Conservation (phyloP, 2,113 vertebrate genomes). For the Malurus cyaneus region DNA sequence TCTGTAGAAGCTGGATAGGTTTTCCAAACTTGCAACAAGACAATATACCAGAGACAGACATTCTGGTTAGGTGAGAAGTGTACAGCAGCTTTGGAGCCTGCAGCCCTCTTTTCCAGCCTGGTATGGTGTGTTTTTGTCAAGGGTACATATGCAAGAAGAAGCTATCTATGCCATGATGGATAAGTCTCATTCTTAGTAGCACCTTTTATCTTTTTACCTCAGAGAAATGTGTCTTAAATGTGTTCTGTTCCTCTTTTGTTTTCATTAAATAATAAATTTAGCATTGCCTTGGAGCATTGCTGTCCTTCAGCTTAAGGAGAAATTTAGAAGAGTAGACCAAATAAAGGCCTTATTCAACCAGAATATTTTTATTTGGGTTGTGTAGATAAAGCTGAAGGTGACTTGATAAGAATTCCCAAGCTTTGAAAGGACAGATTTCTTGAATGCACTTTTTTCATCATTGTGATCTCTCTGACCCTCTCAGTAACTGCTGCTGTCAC, state of each 20-base stretch:
- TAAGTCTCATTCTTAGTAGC: background rate
- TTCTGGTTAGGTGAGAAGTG: background rate
- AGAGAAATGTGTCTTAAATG: background rate
- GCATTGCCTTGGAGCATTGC: background rate
- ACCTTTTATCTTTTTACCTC: background rate
- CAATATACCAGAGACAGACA: background rate
- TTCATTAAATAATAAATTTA: background rate
- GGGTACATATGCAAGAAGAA: background rate
- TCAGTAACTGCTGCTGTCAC: background rate
- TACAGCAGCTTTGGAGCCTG: background rate
- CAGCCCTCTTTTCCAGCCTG: background rate
- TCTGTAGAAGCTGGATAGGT: background rate
- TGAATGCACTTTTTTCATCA: background rate
- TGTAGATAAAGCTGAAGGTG: background rate
- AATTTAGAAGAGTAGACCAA: background rate
- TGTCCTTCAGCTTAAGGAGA: background rate
- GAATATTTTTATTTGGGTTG: background rate
- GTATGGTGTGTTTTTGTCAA: background rate
- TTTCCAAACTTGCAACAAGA: background rate
- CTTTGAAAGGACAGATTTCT: background rate
- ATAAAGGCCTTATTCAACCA: background rate
- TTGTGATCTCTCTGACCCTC: rapidly evolving
- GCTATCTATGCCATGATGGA: background rate
- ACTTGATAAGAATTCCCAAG: background rate
- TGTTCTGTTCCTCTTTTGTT: background rate